A percentile compares a stretch with the other conserved stretches of the same genome.
phyloP scores from a whole-genome alignment of 2,113 vertebrate species.

The Piprites chloris region DNA sequence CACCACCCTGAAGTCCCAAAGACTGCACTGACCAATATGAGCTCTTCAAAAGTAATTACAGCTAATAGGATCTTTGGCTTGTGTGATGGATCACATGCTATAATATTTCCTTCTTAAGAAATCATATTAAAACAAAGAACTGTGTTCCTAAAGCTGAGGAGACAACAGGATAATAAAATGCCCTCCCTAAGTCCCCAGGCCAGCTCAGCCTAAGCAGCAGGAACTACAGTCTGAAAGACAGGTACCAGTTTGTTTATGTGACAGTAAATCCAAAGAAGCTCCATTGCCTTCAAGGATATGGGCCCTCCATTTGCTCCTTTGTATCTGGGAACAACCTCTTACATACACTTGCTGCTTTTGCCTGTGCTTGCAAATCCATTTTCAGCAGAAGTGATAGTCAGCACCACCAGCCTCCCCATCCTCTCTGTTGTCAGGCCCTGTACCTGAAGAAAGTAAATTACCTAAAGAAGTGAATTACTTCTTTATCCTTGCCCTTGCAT shows the following conservation, averaged over 20 bases:
- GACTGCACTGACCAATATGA: neutral
- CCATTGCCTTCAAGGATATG: neutral
- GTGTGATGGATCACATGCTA: conserved; percentile 2
- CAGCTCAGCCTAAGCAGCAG: neutral
- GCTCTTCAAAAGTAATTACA: conserved; percentile 45
- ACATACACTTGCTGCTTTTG: neutral
- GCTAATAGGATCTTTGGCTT: conserved; percentile 44
- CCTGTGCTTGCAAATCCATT: neutral
- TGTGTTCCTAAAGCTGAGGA: neutral
- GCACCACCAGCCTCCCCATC: neutral
- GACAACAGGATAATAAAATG: conserved; percentile 12
- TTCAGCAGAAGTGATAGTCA: neutral
- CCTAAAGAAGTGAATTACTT: neutral
- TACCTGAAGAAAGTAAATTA: too few relatives aligned
- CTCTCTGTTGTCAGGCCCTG: neutral
- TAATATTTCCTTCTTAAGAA: conserved; percentile 35
- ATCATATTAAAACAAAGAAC: conserved; percentile 5
- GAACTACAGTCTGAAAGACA: neutral
- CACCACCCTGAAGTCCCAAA: neutral
- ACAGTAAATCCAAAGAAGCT: neutral
- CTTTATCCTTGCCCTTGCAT: neutral
- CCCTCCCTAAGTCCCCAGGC: neutral
- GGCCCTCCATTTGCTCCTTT: neutral
- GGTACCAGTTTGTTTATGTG: neutral
- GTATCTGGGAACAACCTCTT: neutral